phyloP scores from a whole-genome alignment of 1,140 invertebrate genomes.

The Diachasma alloeum region DNA sequence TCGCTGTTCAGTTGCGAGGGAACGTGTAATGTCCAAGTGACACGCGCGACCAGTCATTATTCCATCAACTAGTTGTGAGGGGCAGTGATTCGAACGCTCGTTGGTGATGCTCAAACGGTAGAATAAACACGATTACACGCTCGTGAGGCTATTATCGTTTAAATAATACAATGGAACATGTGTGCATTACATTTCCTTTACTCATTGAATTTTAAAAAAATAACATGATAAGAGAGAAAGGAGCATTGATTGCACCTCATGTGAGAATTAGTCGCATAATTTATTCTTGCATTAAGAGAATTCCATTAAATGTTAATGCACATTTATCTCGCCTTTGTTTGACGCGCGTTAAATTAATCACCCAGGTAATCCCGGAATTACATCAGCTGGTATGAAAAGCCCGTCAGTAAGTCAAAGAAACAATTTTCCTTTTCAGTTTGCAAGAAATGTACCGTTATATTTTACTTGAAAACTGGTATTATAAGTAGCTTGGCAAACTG shows the following conservation, averaged over 20 bases:
- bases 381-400: not conserved
- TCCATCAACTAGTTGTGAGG: slow-evolving; percentile 2
- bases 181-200: not conserved
- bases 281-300: not conserved
- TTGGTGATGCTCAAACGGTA: not conserved
- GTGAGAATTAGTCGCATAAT: not conserved
- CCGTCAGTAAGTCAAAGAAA: slow-evolving; percentile 5
- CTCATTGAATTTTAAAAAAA: not conserved
- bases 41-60: slow-evolving; percentile 4
- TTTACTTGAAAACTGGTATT: slow-evolving; percentile 1
- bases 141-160: not conserved
- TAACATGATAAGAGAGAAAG: not conserved
- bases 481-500: not conserved
- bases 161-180: slow-evolving; percentile 2
- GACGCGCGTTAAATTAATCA: not conserved
- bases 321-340: not conserved
- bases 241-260: not conserved
- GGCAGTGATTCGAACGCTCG: slow-evolving; percentile 4
- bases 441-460: slow-evolving; percentile 3
- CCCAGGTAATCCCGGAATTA: not conserved
- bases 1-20: not conserved
- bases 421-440: slow-evolving; percentile 1
- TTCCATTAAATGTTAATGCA: not conserved
- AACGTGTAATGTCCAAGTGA: not conserved
- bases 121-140: slow-evolving; percentile 5